Evolutionary conservation across 2,113 vertebrate species (phyloP), one percentile per base, ranked within the genome.

Genomic region (Ceyx cyanopectus): DNA sequence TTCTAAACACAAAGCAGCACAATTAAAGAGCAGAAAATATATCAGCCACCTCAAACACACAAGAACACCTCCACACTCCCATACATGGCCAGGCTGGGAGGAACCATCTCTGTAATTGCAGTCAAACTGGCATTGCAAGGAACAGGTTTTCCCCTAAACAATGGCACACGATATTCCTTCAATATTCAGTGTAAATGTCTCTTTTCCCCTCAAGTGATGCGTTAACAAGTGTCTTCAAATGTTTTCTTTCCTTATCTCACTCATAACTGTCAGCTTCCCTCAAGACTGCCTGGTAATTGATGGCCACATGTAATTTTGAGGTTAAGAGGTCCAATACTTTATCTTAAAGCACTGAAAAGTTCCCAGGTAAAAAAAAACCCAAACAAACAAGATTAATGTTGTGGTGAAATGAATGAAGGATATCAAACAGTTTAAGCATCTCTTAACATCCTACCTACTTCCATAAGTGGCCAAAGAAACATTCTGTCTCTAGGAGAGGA

Each of bases 161-260:
- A 34, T 40, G 69, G 21, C 19, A 66, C 8, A 6, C 23, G 23
- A 45, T 86, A 27, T 86, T 89, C 69, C 79, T 97, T 50, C 93
- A 88, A 45, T 61, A 67, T 79, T 95, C 73, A 66, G n/a, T 63
- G 15, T 34, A 87, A 63, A 41, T 7, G 14, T 24, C 46, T 75
- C 63, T 88, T 96, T 88, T 87, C 90, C 54, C 78, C 81, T 85
- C 66, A 94, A 94, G 91, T 82, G 66, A 84, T 89, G 51, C 53
- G 69, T 93, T 97, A 95, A 92, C 72, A 92, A 85, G 37, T 67
- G 60, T 93, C 69, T 94, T 95, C 69, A 95, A 93, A 85, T 24
- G 45, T 86, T 96, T 93, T 72, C 34, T 89, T 79, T 90, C 70
- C 68, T 92, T 93, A 80, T 80, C 66, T 96, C 90, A 86, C 95